Conservation (phyloP, 2,888 invertebrate genomes). For the Plagodis pulveraria region DNA sequence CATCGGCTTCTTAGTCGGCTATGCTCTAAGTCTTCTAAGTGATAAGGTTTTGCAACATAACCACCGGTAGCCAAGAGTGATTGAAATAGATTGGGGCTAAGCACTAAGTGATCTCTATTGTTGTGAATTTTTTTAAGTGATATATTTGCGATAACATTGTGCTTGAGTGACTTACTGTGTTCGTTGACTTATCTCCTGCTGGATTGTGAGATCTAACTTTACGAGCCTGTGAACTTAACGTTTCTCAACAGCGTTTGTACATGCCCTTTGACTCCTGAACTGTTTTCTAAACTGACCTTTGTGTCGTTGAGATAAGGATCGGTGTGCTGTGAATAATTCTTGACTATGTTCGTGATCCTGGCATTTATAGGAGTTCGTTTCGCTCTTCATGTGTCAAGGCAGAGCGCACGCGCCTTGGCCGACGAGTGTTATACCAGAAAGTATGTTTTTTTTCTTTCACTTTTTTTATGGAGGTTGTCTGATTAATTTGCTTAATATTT, state of each 20-base stretch:
- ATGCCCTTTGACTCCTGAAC: constrained; percentile 25
- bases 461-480: background rate
- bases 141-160: background rate
- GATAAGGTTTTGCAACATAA: background rate
- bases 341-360: constrained; percentile 77
- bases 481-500: too few relatives aligned
- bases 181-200: background rate
- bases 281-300: constrained; percentile 25
- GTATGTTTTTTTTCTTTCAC: constrained; percentile 53
- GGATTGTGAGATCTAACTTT: constrained; percentile 5
- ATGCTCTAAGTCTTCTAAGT: too few relatives aligned
- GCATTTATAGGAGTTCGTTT: constrained; percentile 79
- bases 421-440: constrained; percentile 82
- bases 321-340: constrained; percentile 42
- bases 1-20: background rate
- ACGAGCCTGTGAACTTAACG: constrained; percentile 7
- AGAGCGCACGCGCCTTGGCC: constrained; percentile 74
- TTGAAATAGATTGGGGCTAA: background rate
- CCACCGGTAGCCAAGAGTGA: background rate
- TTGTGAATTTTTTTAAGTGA: constrained; percentile 7
- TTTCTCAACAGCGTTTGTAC: background rate
- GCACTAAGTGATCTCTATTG: constrained; percentile 10
- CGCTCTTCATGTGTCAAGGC: constrained; percentile 77
- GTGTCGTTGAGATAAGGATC: constrained; percentile 27
- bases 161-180: constrained; percentile 9